Percentiles rank a stretch among this genome's conserved stretches.
Evolutionary conservation across 2,797 vertebrate species (phyloP).

Genomic region (Tamandua tetradactyla): DNA sequence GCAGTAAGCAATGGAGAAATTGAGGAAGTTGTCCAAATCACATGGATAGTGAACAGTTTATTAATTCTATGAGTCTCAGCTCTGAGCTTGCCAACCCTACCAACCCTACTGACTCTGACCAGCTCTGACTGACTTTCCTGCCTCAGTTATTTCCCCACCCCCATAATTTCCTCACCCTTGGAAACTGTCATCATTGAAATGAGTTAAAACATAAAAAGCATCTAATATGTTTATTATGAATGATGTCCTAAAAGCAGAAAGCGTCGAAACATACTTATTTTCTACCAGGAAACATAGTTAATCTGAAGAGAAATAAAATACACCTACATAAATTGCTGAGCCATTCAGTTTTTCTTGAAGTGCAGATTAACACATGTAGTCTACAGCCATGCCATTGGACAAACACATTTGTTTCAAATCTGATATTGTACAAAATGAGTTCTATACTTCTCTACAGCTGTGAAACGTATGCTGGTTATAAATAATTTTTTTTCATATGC

Average conservation of each 20-base stretch:
- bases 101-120: neutral
- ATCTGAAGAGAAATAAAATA: neutral
- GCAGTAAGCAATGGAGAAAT: neutral
- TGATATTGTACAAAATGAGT: neutral
- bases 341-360: neutral
- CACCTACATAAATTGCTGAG: neutral
- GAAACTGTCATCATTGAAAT: neutral
- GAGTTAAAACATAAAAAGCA: neutral
- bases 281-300: neutral
- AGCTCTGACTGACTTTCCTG: neutral
- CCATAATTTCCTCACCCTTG: neutral
- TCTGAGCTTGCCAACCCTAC: neutral
- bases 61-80: neutral
- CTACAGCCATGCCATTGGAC: neutral
- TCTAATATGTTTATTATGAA: neutral
- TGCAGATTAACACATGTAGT: neutral
- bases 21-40: neutral
- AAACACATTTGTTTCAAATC: neutral
- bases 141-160: neutral
- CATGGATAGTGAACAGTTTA: neutral
- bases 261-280: neutral
- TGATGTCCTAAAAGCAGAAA: neutral
- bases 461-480: too few relatives aligned
- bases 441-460: neutral
- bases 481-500: too few relatives aligned